Evolutionary conservation across 2,888 invertebrate species (phyloP).

Genomic region (Epinotia ramella): DNA sequence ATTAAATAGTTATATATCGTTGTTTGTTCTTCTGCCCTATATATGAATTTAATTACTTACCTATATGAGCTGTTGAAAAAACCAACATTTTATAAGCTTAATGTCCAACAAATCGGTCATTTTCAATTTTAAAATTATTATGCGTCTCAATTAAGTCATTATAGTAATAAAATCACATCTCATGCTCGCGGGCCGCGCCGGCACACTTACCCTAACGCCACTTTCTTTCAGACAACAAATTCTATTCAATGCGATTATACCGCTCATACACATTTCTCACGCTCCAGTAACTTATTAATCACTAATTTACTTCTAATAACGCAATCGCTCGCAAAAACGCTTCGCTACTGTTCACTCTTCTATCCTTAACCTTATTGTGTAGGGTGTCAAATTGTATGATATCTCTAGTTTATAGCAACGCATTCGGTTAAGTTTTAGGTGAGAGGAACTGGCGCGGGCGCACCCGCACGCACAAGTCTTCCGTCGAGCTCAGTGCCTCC

Average conservation of each 20-base stretch:
- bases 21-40: too few species aligned
- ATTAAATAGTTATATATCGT: too few species aligned
- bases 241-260: slow-evolving; percentile 23
- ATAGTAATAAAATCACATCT: slow-evolving; percentile 28
- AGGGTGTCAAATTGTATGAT: slow-evolving; percentile 69
- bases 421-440: slow-evolving; percentile 75
- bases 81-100: background rate
- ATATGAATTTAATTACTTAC: too few species aligned
- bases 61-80: too few species aligned
- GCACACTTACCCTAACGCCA: slow-evolving; percentile 40
- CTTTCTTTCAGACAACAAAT: slow-evolving; percentile 43
- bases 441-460: slow-evolving; percentile 72
- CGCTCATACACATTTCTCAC: slow-evolving; percentile 59
- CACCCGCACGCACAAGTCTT: slow-evolving; percentile 71
- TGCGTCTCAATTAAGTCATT: slow-evolving; percentile 7
- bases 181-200: slow-evolving; percentile 13
- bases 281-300: slow-evolving; percentile 56
- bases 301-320: slow-evolving; percentile 45
- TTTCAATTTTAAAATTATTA: slow-evolving; percentile 12
- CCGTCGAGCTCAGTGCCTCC: slow-evolving; percentile 78
- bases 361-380: slow-evolving; percentile 81
- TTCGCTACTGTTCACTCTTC: slow-evolving; percentile 62
- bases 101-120: background rate
- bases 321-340: slow-evolving; percentile 63
- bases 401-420: slow-evolving; percentile 64